These are phyloP conservation scores for Edolisoma coerulescens DNA, from an alignment of 2,113 vertebrate genomes.

Conservation along the genomic window DNA sequence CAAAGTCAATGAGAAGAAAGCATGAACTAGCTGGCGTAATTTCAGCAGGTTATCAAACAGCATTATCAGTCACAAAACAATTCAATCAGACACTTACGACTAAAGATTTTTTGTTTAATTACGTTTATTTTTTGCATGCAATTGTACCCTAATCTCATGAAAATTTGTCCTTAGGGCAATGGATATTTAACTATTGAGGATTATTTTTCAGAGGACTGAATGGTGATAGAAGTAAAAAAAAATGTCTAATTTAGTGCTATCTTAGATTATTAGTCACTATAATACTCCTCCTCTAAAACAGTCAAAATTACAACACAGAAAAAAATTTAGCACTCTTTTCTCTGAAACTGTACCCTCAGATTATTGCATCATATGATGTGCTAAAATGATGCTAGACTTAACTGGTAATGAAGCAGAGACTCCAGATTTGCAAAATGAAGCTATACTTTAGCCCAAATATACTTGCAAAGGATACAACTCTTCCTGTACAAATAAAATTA, in stretches of 20 bases:
- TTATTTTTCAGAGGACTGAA: background rate
- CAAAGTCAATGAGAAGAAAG: constrained; percentile 23
- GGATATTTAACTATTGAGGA: background rate
- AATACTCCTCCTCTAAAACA: background rate
- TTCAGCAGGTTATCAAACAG: constrained; percentile 48
- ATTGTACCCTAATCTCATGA: background rate
- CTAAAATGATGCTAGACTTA: background rate
- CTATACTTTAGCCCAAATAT: background rate
- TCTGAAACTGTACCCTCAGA: background rate
- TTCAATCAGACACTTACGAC: background rate
- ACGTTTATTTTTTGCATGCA: background rate
- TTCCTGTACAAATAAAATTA: background rate
- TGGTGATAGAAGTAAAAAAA: background rate
- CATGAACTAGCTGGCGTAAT: background rate
- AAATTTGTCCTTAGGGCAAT: background rate
- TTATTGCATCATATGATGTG: background rate
- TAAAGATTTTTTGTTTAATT: constrained; percentile 29
- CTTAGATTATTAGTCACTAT: background rate
- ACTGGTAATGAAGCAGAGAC: background rate
- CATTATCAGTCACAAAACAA: constrained; percentile 14
- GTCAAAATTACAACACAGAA: background rate
- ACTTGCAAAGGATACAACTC: background rate
- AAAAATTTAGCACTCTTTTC: background rate
- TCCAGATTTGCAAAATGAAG: background rate
- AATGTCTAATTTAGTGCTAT: background rate